Percentiles rank a stretch among this genome's conserved stretches.
phyloP scores from a whole-genome alignment of 1,140 invertebrate species.

The Babylonia areolata region DNA sequence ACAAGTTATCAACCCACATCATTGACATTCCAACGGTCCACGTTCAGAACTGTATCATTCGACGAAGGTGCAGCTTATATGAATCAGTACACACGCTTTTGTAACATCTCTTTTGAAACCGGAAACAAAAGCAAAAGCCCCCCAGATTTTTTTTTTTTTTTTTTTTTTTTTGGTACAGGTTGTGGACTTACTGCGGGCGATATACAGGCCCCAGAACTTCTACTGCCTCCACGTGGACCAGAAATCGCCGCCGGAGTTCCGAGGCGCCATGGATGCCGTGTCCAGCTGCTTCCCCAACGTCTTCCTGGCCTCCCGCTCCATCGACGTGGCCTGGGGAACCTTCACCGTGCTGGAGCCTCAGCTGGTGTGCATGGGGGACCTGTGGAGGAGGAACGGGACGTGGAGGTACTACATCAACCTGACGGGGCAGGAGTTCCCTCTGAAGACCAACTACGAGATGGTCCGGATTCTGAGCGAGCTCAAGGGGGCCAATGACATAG shows the following conservation, averaged over 20 bases:
- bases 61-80: too few species aligned
- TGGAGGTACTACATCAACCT: constrained; percentile 70
- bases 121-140: too few species aligned
- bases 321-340: constrained; percentile 55
- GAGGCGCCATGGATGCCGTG: constrained; percentile 53
- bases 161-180: too few species aligned
- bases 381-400: constrained; percentile 43
- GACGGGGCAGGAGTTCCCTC: constrained; percentile 68
- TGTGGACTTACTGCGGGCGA: constrained; percentile 52
- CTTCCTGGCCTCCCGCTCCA: constrained; percentile 50
- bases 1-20: too few species aligned
- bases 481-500: constrained; percentile 61
- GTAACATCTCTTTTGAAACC: too few species aligned
- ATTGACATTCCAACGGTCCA: too few species aligned
- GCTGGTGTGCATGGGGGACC: constrained; percentile 55
- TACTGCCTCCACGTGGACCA: constrained; percentile 71
- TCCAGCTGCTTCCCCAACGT: constrained; percentile 68
- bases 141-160: too few species aligned
- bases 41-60: too few species aligned
- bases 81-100: too few species aligned
- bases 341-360: constrained; percentile 58
- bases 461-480: constrained; percentile 57
- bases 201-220: constrained; percentile 69
- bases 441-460: too few species aligned
- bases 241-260: constrained; percentile 46